phyloP scores from a whole-genome alignment of 2,888 invertebrate species.

The Temnothorax unifasciatus region DNA sequence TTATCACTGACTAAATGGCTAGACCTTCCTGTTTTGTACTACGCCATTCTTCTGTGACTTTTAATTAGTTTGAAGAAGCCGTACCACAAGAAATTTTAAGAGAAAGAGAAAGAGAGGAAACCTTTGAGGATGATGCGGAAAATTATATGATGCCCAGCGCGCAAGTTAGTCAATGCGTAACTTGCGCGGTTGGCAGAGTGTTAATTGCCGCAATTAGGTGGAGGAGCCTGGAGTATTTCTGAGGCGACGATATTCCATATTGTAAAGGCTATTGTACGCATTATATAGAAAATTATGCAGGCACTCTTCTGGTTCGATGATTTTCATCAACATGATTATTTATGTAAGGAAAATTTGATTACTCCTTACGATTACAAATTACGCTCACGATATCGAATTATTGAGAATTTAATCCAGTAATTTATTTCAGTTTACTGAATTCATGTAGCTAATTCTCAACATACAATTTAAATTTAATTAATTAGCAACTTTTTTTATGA shows the following conservation, averaged over 20 bases:
- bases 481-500: background rate
- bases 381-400: background rate
- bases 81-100: background rate
- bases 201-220: conserved; percentile 32
- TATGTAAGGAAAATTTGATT: background rate
- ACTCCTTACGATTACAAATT: background rate
- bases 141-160: background rate
- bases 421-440: background rate
- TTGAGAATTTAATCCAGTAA: background rate
- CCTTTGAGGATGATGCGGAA: background rate
- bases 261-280: background rate
- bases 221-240: background rate
- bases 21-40: background rate
- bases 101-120: background rate
- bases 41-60: background rate
- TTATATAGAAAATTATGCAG: background rate
- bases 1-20: background rate
- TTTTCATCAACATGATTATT: background rate
- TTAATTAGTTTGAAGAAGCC: background rate
- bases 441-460: background rate
- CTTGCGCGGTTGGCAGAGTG: background rate
- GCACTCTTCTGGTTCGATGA: background rate
- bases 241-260: background rate
- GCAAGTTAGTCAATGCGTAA: background rate
- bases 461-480: background rate